Evolutionary conservation across 2,797 vertebrate genomes (phyloP).

Genomic region (Anisognathus igniventris): DNA sequence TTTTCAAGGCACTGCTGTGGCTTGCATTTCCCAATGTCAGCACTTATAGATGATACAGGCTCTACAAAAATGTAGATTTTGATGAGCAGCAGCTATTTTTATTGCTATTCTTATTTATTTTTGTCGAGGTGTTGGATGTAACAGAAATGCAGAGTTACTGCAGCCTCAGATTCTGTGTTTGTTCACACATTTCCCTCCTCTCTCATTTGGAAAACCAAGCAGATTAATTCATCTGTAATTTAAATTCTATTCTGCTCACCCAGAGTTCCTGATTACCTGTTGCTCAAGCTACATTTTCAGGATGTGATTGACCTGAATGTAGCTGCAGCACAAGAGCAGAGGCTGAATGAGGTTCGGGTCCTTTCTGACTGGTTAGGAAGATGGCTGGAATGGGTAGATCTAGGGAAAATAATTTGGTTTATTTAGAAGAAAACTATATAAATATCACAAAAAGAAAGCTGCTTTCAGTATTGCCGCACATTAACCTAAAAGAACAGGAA

Average conservation of each 20-base stretch:
- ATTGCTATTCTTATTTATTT: not conserved
- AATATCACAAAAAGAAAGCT: not conserved
- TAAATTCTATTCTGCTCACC: not conserved
- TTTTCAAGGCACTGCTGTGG: not conserved
- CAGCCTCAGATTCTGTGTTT: not conserved
- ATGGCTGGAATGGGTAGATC: not conserved
- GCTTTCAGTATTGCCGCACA: not conserved
- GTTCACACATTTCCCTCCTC: not conserved
- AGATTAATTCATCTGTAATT: not conserved
- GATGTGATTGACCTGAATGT: not conserved
- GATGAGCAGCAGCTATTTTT: not conserved
- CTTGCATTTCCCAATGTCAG: not conserved
- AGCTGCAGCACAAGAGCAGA: not conserved
- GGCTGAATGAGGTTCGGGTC: not conserved
- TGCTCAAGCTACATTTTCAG: not conserved
- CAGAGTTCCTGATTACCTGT: not conserved
- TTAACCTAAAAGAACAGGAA: not conserved
- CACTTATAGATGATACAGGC: accelerated
- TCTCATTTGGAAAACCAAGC: not conserved
- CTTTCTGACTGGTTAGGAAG: not conserved
- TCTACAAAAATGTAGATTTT: not conserved
- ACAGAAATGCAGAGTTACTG: not conserved
- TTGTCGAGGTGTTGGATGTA: not conserved
- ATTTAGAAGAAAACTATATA: not conserved
- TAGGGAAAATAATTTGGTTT: not conserved